A percentile compares a stretch with the other conserved stretches of the same genome.
These are phyloP conservation scores for Thoracochromis brauschi DNA, from an alignment of 2,113 vertebrate genomes.

Conservation along the genomic window DNA sequence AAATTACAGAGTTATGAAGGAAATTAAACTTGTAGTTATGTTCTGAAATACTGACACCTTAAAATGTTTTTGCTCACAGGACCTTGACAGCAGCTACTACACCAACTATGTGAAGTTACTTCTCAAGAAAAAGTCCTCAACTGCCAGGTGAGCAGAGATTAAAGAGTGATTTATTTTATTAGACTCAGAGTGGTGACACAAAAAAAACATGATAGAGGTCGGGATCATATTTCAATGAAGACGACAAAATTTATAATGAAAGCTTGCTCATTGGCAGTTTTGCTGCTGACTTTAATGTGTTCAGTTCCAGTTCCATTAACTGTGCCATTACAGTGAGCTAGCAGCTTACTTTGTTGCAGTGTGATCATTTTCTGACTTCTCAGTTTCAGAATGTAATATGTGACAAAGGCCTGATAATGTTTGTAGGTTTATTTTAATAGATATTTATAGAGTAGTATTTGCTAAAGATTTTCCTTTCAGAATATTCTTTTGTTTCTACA, in stretches of 20 bases:
- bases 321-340: background rate
- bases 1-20: background rate
- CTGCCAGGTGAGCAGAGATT: constrained; percentile 37
- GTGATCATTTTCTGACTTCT: background rate
- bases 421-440: background rate
- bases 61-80: constrained; percentile 49
- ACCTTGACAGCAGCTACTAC: constrained; percentile 66
- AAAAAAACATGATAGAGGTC: background rate
- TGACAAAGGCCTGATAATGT: background rate
- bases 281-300: background rate
- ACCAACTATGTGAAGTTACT: constrained; percentile 74
- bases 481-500: background rate
- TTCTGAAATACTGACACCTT: background rate
- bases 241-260: background rate
- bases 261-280: background rate
- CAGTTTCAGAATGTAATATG: background rate
- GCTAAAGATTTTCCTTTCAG: background rate
- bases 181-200: background rate
- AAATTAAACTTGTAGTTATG: background rate
- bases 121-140: constrained; percentile 63
- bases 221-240: background rate
- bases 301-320: background rate
- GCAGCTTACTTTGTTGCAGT: background rate
- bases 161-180: background rate
- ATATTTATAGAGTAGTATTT: background rate